Evolutionary conservation across 2,888 invertebrate species (phyloP).

Genomic region (Alsophila aescularia): DNA sequence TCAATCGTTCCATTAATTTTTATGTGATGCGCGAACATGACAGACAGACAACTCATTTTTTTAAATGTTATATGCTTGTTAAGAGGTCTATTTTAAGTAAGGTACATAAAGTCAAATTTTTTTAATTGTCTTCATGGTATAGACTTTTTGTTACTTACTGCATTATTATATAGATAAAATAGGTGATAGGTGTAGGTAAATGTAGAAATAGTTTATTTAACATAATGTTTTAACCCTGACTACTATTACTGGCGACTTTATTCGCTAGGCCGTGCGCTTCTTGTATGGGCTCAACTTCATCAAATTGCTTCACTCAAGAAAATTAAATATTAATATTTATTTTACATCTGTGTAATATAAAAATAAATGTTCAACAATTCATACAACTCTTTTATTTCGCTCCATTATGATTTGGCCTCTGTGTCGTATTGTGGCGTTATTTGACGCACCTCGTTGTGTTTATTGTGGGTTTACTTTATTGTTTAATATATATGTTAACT

Average conservation of each 20-base stretch:
- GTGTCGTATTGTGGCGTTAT: conserved; percentile 2
- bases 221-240: no score
- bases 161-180: no score
- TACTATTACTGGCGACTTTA: neutral
- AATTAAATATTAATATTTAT: neutral
- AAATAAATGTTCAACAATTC: conserved; percentile 12
- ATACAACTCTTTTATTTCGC: conserved; percentile 58
- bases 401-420: conserved; percentile 27
- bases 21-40: no score
- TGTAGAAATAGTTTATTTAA: no score
- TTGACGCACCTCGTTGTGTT: neutral
- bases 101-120: no score
- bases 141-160: no score
- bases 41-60: no score
- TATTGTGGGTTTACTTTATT: neutral
- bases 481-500: neutral
- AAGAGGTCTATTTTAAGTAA: no score
- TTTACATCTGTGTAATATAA: conserved; percentile 1
- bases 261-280: neutral
- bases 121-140: no score
- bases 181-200: no score
- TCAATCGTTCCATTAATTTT: no score
- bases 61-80: no score
- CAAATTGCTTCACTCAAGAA: neutral
- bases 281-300: neutral